Conservation (phyloP, 1,140 invertebrate genomes). For the Cydia splendana region DNA sequence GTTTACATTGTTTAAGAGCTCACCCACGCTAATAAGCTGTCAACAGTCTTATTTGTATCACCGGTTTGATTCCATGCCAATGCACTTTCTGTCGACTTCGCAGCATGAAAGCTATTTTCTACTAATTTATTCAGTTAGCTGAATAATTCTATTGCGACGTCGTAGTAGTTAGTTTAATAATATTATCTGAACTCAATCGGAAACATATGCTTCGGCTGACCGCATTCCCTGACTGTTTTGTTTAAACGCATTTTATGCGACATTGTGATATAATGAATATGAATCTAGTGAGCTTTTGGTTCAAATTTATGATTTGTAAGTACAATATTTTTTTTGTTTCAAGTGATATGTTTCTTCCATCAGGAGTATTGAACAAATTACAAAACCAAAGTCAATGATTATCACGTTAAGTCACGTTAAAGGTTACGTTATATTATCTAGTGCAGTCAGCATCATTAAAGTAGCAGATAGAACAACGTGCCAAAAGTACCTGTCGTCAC, state of each 20-base stretch:
- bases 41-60: background rate
- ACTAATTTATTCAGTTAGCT: conserved; percentile 14
- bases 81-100: background rate
- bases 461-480: too few relatives aligned
- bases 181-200: background rate
- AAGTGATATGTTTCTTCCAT: too few relatives aligned
- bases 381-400: too few relatives aligned
- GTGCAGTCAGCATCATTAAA: too few relatives aligned
- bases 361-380: too few relatives aligned
- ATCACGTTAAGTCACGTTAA: too few relatives aligned
- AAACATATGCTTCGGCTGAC: background rate
- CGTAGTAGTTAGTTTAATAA: background rate
- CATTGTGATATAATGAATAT: background rate
- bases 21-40: conserved; percentile 16
- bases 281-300: too few relatives aligned
- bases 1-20: conserved; percentile 8
- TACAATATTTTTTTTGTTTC: too few relatives aligned
- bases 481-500: too few relatives aligned
- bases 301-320: too few relatives aligned
- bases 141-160: background rate
- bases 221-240: background rate
- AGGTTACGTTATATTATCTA: too few relatives aligned
- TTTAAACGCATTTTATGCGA: background rate
- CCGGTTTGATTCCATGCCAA: conserved; percentile 12
- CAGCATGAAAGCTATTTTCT: background rate